Evolutionary conservation across 1,140 invertebrate genomes (phyloP).

Genomic region (Drosophila rufa): DNA sequence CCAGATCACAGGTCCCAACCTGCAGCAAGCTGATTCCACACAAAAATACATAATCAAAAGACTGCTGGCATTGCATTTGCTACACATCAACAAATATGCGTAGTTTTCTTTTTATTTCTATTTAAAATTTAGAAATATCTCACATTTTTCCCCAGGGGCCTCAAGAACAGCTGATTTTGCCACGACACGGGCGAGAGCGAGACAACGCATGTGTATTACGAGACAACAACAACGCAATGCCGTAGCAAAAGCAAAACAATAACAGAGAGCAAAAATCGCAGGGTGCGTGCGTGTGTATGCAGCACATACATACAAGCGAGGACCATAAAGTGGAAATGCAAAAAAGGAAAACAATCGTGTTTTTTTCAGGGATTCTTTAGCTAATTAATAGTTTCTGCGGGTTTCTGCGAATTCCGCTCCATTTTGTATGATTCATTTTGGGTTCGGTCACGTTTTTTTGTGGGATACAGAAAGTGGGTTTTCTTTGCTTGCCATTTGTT

Average conservation of each 20-base stretch:
- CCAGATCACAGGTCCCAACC: constrained; percentile 61
- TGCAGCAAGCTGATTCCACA: constrained; percentile 40
- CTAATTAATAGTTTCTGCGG: constrained; percentile 42
- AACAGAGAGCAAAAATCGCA: constrained; percentile 67
- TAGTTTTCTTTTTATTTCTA: constrained; percentile 8
- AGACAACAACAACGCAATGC: constrained; percentile 37
- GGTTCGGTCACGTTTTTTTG: constrained; percentile 11
- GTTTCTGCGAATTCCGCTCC: constrained; percentile 12
- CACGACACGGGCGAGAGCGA: constrained; percentile 23
- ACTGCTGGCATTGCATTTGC: constrained; percentile 22
- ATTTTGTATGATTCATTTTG: constrained; percentile 28
- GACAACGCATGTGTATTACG: constrained; percentile 30
- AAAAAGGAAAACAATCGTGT: constrained; percentile 35
- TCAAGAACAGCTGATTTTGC: constrained; percentile 53
- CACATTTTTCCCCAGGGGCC: constrained; percentile 25
- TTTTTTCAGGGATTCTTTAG: constrained; percentile 20
- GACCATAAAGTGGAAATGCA: constrained; percentile 27
- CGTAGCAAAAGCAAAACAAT: constrained; percentile 75
- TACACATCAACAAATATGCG: background rate
- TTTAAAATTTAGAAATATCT: constrained; percentile 8
- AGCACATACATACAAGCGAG: constrained; percentile 9
- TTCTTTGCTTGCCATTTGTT: constrained; percentile 10
- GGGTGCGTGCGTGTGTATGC: constrained; percentile 13
- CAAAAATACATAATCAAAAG: constrained; percentile 22
- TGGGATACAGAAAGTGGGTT: constrained; percentile 7